Conservation (phyloP, 2,888 invertebrate species). For the Luffia ferchaultella region DNA sequence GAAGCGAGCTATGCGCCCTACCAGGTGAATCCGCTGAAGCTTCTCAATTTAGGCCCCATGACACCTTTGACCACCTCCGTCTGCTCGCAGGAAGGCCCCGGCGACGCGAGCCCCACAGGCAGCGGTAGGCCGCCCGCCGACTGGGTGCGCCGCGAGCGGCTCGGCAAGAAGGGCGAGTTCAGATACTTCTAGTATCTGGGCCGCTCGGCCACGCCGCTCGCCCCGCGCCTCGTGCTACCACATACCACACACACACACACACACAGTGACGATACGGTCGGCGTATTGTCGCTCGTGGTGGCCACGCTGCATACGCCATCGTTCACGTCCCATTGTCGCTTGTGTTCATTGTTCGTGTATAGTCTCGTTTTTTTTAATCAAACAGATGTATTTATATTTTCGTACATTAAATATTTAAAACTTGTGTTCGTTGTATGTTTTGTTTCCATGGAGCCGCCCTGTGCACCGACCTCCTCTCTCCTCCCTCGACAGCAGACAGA, state of each 20-base stretch:
- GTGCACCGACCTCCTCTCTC: too few species aligned
- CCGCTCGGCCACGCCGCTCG: constrained; percentile 9
- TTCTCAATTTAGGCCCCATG: not conserved
- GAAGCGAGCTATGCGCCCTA: constrained; percentile 74
- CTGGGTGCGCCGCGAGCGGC: constrained; percentile 86
- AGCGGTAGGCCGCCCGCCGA: constrained; percentile 70
- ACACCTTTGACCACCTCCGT: too few species aligned
- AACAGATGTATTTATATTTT: too few species aligned
- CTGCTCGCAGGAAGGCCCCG: constrained; percentile 53
- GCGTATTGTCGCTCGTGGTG: constrained; percentile 13
- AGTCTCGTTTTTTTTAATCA: too few species aligned
- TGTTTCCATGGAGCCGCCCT: too few species aligned
- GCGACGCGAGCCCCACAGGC: constrained; percentile 42
- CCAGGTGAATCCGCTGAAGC: constrained; percentile 18
- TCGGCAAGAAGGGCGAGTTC: constrained; percentile 95
- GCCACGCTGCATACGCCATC: too few species aligned
- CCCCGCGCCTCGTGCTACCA: constrained; percentile 19
- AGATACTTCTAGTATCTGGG: constrained; percentile 78
- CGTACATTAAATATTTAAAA: too few species aligned
- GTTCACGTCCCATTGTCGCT: too few species aligned
- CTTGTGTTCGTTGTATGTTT: too few species aligned
- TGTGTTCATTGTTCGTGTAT: too few species aligned
- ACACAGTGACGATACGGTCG: constrained; percentile 20
- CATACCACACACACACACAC: too few species aligned
- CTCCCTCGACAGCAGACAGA: too few species aligned